Percentiles rank a stretch among this genome's conserved stretches.
These are phyloP conservation scores for Eumacrocentrus americanus DNA, from an alignment of 2,888 invertebrate species.

Conservation along the genomic window DNA sequence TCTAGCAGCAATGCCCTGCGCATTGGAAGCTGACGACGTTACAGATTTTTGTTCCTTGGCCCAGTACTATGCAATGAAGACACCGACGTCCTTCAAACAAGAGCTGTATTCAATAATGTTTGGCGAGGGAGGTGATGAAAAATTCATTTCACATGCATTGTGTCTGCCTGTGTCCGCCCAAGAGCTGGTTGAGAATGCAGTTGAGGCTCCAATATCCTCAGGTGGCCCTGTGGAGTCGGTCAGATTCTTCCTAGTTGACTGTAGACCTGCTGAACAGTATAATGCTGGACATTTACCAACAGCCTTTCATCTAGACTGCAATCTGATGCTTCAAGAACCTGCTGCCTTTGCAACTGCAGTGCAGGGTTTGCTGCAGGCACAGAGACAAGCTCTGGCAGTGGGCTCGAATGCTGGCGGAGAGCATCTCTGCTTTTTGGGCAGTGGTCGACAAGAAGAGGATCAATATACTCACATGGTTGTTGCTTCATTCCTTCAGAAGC, in stretches of 20 bases:
- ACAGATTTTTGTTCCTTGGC: slow-evolving; percentile 96
- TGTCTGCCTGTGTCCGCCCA: slow-evolving; percentile 96
- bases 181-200: slow-evolving; percentile 85
- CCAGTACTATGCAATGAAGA: slow-evolving; percentile 93
- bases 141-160: slow-evolving; percentile 79
- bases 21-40: slow-evolving; percentile 91
- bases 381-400: slow-evolving; percentile 83
- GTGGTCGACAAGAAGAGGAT: slow-evolving; percentile 91
- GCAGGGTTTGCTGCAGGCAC: slow-evolving; percentile 88
- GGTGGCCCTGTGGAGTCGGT: slow-evolving; percentile 64
- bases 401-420: slow-evolving; percentile 87
- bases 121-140: slow-evolving; percentile 67
- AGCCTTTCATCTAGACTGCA: slow-evolving; percentile 97
- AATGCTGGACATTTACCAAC: slow-evolving; percentile 96
- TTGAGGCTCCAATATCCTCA: slow-evolving; percentile 69
- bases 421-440: slow-evolving; percentile 91
- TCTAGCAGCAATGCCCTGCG: slow-evolving; percentile 79
- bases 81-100: slow-evolving; percentile 90
- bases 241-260: slow-evolving; percentile 95
- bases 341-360: slow-evolving; percentile 93
- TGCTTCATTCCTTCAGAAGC: slow-evolving; percentile 93
- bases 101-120: slow-evolving; percentile 68
- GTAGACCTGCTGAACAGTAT: slow-evolving; percentile 91
- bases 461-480: slow-evolving; percentile 98
- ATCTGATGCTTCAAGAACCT: slow-evolving; percentile 96